phyloP scores from a whole-genome alignment of 2,888 invertebrate species.

The Sicus ferrugineus region DNA sequence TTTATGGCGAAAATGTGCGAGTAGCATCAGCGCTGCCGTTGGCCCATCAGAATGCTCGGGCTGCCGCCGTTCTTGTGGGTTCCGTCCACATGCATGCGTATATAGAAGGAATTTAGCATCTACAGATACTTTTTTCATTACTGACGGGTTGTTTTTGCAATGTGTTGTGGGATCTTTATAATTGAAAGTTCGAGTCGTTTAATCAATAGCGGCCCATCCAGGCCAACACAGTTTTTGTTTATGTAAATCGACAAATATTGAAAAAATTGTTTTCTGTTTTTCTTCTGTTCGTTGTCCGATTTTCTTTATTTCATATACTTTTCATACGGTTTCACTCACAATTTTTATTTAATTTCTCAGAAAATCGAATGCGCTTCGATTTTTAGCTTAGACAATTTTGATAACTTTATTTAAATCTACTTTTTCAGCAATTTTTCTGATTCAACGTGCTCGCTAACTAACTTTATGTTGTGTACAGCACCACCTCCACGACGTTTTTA shows the following conservation, averaged over 20 bases:
- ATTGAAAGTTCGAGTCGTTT: too few relatives aligned
- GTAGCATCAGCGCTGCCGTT: background rate
- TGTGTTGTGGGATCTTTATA: too few relatives aligned
- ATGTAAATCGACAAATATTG: too few relatives aligned
- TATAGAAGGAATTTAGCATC: background rate
- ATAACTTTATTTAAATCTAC: too few relatives aligned
- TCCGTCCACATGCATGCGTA: background rate
- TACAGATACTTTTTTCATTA: background rate
- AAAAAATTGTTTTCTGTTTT: background rate
- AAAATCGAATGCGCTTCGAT: too few relatives aligned
- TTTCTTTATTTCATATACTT: conserved; percentile 23
- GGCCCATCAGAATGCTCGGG: background rate
- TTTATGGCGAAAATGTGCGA: conserved; percentile 28
- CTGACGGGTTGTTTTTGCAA: background rate
- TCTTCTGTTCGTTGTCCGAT: background rate
- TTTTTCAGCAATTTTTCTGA: conserved; percentile 35
- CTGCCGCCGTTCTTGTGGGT: background rate
- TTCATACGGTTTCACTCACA: conserved; percentile 18
- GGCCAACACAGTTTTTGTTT: background rate
- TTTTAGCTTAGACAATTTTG: too few relatives aligned
- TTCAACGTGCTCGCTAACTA: conserved; percentile 40
- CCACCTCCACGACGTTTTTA: conserved; percentile 33
- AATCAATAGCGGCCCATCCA: too few relatives aligned
- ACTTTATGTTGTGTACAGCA: conserved; percentile 36
- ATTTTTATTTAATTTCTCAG: conserved; percentile 33